Evolutionary conservation across 1,140 invertebrate genomes (phyloP).

Genomic region (Oncopodura yosiiana): DNA sequence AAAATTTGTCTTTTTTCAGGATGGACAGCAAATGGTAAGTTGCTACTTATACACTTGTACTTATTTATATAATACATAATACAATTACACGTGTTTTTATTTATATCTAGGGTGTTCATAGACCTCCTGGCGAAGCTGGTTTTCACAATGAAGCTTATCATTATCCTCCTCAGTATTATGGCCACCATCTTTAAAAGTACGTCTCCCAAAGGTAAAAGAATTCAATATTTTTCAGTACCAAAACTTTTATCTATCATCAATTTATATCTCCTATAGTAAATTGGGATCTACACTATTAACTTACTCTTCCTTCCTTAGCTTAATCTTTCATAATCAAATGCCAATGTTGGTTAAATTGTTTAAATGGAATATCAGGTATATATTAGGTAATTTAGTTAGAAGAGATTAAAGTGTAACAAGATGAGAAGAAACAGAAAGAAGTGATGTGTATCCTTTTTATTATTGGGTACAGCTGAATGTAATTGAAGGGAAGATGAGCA

Average conservation of each 20-base stretch:
- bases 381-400: conserved; percentile 4
- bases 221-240: neutral
- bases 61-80: too few relatives aligned
- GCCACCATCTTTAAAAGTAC: conserved; percentile 64
- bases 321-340: neutral
- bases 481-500: conserved; percentile 12
- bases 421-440: neutral
- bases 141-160: conserved; percentile 80
- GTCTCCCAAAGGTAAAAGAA: conserved; percentile 12
- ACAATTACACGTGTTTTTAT: too few relatives aligned
- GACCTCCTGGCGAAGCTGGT: conserved; percentile 48
- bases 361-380: neutral
- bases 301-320: neutral
- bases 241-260: too few relatives aligned
- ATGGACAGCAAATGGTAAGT: conserved; percentile 89
- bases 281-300: too few relatives aligned
- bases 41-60: too few relatives aligned
- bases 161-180: conserved; percentile 81
- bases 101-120: too few relatives aligned
- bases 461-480: neutral
- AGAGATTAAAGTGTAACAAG: conserved; percentile 11
- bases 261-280: too few relatives aligned
- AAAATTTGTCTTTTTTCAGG: too few relatives aligned
- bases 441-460: neutral
- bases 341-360: neutral